Conservation (phyloP, 2,888 invertebrate genomes). For the Gisinianus flammeolus region DNA sequence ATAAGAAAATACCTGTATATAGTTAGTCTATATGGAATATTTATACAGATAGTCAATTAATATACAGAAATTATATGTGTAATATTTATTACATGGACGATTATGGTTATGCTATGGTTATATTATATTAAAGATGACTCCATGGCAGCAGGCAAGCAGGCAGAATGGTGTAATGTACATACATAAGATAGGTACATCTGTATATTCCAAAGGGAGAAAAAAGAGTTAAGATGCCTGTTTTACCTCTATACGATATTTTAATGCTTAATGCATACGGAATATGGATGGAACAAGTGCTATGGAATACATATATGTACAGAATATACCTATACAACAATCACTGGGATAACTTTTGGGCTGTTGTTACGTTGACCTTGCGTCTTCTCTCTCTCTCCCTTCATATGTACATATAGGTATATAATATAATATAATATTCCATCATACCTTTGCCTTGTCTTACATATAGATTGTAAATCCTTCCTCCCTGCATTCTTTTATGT, state of each 20-base stretch:
- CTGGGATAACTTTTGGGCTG: too few species aligned
- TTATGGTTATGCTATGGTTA: background rate
- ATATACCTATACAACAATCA: too few species aligned
- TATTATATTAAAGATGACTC: background rate
- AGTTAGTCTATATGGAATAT: background rate
- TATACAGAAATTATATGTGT: background rate
- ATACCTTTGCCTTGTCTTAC: conserved; percentile 24
- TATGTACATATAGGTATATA: too few species aligned
- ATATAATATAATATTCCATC: too few species aligned
- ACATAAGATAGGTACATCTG: too few species aligned
- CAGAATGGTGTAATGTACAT: background rate
- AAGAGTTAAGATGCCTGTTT: too few species aligned
- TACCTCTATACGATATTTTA: too few species aligned
- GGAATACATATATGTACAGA: background rate
- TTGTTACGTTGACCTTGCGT: conserved; percentile 36
- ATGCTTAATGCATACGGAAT: too few species aligned
- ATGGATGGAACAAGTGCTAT: background rate
- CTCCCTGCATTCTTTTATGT: too few species aligned
- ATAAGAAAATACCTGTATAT: background rate
- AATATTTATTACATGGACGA: background rate
- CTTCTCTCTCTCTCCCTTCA: conserved; percentile 9
- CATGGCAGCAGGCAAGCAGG: background rate
- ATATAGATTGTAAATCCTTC: too few species aligned
- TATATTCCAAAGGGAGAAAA: too few species aligned
- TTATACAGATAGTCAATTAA: too few species aligned